Evolutionary conservation across 1,140 invertebrate species (phyloP).

Genomic region (Drosophila sp.): DNA sequence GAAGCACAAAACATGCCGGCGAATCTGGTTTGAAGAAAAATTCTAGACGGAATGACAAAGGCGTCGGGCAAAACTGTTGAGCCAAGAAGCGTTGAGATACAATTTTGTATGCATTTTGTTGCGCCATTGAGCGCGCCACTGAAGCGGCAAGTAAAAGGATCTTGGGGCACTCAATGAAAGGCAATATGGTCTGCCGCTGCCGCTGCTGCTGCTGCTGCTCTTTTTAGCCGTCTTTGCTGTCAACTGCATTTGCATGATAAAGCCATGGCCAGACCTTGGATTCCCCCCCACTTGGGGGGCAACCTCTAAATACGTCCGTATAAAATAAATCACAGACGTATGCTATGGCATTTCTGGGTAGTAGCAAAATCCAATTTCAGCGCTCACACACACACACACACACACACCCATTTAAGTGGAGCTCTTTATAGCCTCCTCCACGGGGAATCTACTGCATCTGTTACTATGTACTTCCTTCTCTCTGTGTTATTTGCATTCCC

Average conservation of each 20-base stretch:
- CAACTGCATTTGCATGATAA: slow-evolving; percentile 77
- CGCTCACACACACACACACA: background rate
- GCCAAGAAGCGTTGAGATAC: slow-evolving; percentile 48
- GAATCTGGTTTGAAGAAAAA: slow-evolving; percentile 30
- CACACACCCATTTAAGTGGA: slow-evolving; percentile 61
- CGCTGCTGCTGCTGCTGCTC: slow-evolving; percentile 21
- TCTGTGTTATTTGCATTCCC: slow-evolving; percentile 28
- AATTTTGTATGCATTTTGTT: slow-evolving; percentile 73
- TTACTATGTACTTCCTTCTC: slow-evolving; percentile 21
- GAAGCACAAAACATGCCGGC: slow-evolving; percentile 51
- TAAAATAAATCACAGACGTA: slow-evolving; percentile 69
- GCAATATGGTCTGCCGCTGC: slow-evolving; percentile 28
- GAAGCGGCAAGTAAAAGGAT: slow-evolving; percentile 44
- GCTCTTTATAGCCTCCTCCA: slow-evolving; percentile 23
- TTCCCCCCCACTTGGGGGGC: slow-evolving; percentile 18
- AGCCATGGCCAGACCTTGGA: slow-evolving; percentile 49
- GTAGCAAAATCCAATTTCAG: slow-evolving; percentile 67
- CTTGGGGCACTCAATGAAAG: slow-evolving; percentile 58
- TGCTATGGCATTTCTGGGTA: slow-evolving; percentile 34
- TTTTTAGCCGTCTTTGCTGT: slow-evolving; percentile 57
- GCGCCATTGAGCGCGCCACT: slow-evolving; percentile 75
- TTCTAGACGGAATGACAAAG: slow-evolving; percentile 26
- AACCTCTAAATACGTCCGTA: slow-evolving; percentile 47
- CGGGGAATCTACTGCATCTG: slow-evolving; percentile 10
- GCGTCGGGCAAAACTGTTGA: slow-evolving; percentile 49